Evolutionary conservation across 2,888 invertebrate genomes (phyloP), one percentile per base, ranked within the genome.

Genomic region (Linhomoeus sp.): DNA sequence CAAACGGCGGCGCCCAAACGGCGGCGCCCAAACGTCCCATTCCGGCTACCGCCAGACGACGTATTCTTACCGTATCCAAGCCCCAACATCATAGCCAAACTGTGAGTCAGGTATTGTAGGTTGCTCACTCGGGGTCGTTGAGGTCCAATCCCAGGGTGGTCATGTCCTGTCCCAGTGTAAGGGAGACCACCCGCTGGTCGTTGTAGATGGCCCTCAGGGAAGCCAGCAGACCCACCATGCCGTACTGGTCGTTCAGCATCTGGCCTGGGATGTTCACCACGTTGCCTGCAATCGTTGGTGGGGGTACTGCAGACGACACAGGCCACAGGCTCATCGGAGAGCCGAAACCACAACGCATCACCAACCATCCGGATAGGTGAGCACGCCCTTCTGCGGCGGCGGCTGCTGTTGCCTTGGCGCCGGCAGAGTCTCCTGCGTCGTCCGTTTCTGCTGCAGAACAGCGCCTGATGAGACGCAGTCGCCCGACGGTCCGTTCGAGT

Each of bases 211-310:
- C 88, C 66, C 92, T 77, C 59, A 99, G 90, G 72, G 94, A 94
- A 57, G 94, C 88, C 69, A 99, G 73, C 59, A 99, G 76, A 43
- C 97, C 97, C 56, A 94, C 90, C 75, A 99, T 94, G 60, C 97
- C 97, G 70, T 90, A 97, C 73, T 97, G 97, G 72, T 99, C 97
- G 60, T 82, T 84, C 56, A 99, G 86, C 94, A 99, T 97, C 66
- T 85, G 85, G 57, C 80, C 78, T 52, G 97, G 97, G 73, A 99
- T 43, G 33, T 26, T 26, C 17, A n/a, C n/a, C 17, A 41, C 41
- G 3, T 5, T 7, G n/a, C 41, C 41, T 41, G 19, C 26, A 33
- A 33, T 33, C 9, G 33, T 9, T 33, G 33, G 15, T 33, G 9
- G 12, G 12, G 33, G 15, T 33, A 12, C 33, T n/a, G 33, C 12